These are phyloP conservation scores for Eleutherodactylus coqui DNA, from an alignment of 2,797 vertebrate species.

Conservation along the genomic window DNA sequence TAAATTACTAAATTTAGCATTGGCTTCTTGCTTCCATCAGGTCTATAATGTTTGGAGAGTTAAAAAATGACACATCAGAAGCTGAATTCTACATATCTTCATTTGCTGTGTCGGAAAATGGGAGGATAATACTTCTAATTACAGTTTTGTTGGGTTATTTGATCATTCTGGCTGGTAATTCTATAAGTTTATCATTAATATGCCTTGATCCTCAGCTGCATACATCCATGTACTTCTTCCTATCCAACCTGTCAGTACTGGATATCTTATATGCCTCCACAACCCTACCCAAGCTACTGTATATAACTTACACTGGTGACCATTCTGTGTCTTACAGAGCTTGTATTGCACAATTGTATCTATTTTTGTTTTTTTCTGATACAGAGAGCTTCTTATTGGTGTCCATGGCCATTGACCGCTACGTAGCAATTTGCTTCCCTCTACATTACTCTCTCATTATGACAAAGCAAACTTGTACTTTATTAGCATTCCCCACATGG, in stretches of 20 bases:
- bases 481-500: conserved; percentile 50
- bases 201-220: conserved; percentile 2
- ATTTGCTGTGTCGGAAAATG: not conserved
- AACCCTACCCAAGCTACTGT: conserved; percentile 57
- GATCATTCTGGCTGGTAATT: conserved; percentile 37
- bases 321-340: conserved; percentile 65
- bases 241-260: conserved; percentile 46
- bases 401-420: conserved; percentile 62
- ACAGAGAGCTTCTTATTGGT: conserved; percentile 62
- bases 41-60: not conserved
- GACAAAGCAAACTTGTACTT: conserved; percentile 33
- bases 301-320: conserved; percentile 53
- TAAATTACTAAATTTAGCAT: not conserved
- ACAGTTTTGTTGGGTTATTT: conserved; percentile 34
- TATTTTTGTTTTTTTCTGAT: conserved; percentile 65
- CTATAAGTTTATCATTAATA: conserved; percentile 45
- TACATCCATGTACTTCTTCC: conserved; percentile 61
- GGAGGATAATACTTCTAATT: not conserved
- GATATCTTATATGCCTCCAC: conserved; percentile 57
- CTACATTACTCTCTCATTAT: conserved; percentile 62
- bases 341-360: conserved; percentile 67
- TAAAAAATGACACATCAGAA: conserved; percentile 1
- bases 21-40: not conserved
- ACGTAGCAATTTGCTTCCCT: conserved; percentile 64
- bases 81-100: conserved; percentile 20